Percentiles rank a stretch among this genome's conserved stretches.
Evolutionary conservation across 1,140 invertebrate genomes (phyloP).

Genomic region (Rhyacophila brunnea): DNA sequence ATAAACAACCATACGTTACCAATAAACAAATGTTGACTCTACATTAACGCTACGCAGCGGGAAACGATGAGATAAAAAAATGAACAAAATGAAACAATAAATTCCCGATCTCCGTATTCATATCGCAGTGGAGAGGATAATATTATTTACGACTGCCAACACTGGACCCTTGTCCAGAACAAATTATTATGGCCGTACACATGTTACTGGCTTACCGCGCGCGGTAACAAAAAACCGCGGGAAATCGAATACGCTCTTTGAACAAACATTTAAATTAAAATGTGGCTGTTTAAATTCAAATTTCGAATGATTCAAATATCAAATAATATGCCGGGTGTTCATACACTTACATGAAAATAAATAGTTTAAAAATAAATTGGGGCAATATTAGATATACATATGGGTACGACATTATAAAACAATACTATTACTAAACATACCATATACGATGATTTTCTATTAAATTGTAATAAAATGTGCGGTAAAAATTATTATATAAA

Average conservation of each 20-base stretch:
- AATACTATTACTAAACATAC: too few species aligned
- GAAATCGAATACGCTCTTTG: conserved; percentile 26
- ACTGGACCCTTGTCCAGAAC: conserved; percentile 33
- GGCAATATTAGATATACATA: too few species aligned
- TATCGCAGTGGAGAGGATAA: conserved; percentile 17
- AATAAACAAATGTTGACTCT: conserved; percentile 36
- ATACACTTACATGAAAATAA: too few species aligned
- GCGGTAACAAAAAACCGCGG: conserved; percentile 29
- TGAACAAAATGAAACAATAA: conserved; percentile 6
- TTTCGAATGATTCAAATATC: too few species aligned
- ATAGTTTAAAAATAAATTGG: too few species aligned
- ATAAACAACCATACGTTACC: conserved; percentile 24
- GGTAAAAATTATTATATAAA: too few species aligned
- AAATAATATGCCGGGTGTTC: too few species aligned
- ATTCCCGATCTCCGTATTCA: conserved; percentile 13
- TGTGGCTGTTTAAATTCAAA: too few species aligned
- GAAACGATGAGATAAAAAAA: conserved; percentile 26
- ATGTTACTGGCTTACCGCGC: conserved; percentile 19
- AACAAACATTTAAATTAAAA: too few species aligned
- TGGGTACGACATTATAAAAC: too few species aligned
- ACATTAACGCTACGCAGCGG: conserved; percentile 32
- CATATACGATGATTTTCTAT: too few species aligned
- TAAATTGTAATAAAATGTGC: too few species aligned
- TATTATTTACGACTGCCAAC: conserved; percentile 34
- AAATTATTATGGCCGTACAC: conserved; percentile 34